A percentile compares a stretch with the other conserved stretches of the same genome.
Evolutionary conservation across 1,140 invertebrate species (phyloP).

Genomic region (Meloidogyne hapla): DNA sequence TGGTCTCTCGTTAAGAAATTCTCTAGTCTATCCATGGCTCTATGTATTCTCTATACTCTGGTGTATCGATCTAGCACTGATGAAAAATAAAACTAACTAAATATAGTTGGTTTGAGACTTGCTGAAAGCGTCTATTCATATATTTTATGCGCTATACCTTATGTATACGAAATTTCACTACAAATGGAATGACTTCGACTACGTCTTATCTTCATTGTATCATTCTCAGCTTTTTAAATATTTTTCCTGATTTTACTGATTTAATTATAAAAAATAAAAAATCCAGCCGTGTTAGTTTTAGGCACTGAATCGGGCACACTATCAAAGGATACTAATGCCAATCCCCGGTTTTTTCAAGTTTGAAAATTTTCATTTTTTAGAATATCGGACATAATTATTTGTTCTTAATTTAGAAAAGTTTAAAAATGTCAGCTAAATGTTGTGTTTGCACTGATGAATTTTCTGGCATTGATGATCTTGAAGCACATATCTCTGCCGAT

Average conservation of each 20-base stretch:
- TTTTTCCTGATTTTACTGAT: too few species aligned
- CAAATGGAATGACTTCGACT: too few species aligned
- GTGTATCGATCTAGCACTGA: background rate
- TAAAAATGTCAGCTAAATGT: conserved; percentile 21
- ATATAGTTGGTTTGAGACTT: background rate
- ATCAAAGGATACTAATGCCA: background rate
- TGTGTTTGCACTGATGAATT: conserved; percentile 27
- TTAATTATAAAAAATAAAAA: too few species aligned
- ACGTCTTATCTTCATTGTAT: too few species aligned
- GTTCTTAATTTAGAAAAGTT: background rate
- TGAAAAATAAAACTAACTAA: background rate
- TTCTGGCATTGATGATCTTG: conserved; percentile 37
- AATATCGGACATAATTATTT: background rate
- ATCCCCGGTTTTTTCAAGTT: background rate
- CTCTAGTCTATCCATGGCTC: conserved; percentile 1
- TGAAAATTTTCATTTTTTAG: background rate
- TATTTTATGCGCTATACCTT: too few species aligned
- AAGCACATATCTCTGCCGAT: conserved; percentile 39
- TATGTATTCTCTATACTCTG: background rate
- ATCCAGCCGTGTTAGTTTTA: too few species aligned
- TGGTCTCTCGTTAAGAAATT: background rate
- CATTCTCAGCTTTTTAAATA: too few species aligned
- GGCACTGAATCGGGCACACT: conserved; percentile 7
- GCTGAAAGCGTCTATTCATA: background rate
- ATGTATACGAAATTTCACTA: too few species aligned